Evolutionary conservation across 2,113 vertebrate species (phyloP).

Genomic region (Notothenia rossii): DNA sequence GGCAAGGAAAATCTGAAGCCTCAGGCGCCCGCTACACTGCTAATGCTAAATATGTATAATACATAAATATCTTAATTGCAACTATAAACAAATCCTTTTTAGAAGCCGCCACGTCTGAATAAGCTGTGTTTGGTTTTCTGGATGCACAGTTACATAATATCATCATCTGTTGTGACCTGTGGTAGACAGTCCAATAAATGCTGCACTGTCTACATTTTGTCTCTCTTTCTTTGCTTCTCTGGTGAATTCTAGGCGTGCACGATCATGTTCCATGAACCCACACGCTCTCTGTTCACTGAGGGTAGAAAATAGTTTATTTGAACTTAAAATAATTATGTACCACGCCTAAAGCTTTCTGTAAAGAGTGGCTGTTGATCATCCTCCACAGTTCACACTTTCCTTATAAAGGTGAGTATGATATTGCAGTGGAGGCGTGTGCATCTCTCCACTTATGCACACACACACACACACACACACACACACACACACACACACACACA

Average conservation of each 20-base stretch:
- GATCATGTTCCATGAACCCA: conserved; percentile 11
- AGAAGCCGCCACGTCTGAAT: neutral
- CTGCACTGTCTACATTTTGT: neutral
- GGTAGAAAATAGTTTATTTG: neutral
- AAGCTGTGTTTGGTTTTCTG: no score
- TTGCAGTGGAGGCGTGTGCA: conserved; percentile 29
- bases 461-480: no score
- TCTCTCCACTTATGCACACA: conserved; percentile 32
- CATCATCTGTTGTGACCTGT: neutral
- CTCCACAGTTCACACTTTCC: conserved; percentile 23
- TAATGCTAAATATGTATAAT: no score
- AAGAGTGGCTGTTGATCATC: conserved; percentile 47
- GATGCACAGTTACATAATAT: neutral
- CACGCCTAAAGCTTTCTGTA: conserved; percentile 9
- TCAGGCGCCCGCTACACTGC: no score
- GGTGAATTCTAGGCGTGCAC: neutral
- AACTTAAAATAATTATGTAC: conserved; percentile 25
- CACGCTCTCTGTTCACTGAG: neutral
- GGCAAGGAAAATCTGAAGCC: neutral
- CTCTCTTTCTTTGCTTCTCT: neutral
- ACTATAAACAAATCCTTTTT: neutral
- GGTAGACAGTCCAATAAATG: neutral
- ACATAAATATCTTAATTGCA: no score
- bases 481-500: no score
- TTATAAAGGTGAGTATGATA: conserved; percentile 42